A percentile compares a stretch with the other conserved stretches of the same genome.
Conservation (phyloP, 2,797 vertebrate species). For the Gila robusta region DNA sequence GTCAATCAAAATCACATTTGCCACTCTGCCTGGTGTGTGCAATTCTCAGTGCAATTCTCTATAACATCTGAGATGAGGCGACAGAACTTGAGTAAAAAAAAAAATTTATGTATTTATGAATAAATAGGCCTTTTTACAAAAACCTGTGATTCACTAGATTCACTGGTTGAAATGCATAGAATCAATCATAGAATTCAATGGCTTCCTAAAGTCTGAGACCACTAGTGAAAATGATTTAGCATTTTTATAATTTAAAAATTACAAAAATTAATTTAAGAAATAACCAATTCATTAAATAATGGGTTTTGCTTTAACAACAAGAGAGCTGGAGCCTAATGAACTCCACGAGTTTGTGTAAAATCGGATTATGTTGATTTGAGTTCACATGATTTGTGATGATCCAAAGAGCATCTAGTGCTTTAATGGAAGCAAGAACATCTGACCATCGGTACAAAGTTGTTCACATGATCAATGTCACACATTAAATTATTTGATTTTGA, state of each 20-base stretch:
- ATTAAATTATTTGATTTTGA: background rate
- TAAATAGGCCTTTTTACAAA: background rate
- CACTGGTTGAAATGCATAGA: background rate
- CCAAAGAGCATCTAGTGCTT: background rate
- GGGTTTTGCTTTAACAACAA: background rate
- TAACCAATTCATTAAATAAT: background rate
- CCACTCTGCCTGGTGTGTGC: conserved; percentile 32
- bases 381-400: background rate
- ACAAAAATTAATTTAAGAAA: background rate
- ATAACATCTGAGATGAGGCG: conserved; percentile 41
- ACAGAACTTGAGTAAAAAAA: conserved; percentile 34
- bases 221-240: background rate
- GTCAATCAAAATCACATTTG: conserved; percentile 63
- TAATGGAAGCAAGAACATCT: background rate
- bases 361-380: background rate
- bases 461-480: background rate
- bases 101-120: background rate
- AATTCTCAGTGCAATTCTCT: conserved; percentile 52
- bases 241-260: background rate
- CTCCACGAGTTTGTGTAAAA: background rate
- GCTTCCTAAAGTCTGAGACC: background rate
- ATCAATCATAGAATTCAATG: background rate
- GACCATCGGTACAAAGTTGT: background rate
- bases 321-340: background rate
- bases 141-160: background rate